Conservation (phyloP, 2,113 vertebrate genomes). For the Smithornis capensis region DNA sequence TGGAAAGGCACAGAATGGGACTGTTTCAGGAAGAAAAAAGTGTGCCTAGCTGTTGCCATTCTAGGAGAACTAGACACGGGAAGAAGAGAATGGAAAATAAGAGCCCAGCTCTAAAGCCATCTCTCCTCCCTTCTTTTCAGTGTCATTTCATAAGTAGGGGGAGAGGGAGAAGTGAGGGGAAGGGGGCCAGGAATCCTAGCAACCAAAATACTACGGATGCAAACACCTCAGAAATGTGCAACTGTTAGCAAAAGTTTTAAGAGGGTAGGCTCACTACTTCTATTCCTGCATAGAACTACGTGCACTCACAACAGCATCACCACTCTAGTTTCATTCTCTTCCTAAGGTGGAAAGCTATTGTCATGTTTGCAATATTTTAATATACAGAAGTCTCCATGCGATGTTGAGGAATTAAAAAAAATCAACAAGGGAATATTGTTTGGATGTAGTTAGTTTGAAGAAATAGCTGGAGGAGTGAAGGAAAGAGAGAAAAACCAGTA, state of each 20-base stretch:
- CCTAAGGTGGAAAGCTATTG: not conserved
- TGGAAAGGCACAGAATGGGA: not conserved
- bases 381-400: not conserved
- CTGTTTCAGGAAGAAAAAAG: not conserved
- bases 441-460: not conserved
- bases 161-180: not conserved
- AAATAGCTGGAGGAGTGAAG: not conserved
- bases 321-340: not conserved
- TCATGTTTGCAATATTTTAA: not conserved
- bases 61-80: not conserved
- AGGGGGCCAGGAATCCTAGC: constrained; percentile 42
- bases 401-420: not conserved
- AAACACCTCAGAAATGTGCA: constrained; percentile 40
- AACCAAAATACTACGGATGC: constrained; percentile 12
- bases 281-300: not conserved
- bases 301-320: rapidly evolving
- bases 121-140: not conserved
- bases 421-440: not conserved
- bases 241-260: not conserved
- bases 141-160: not conserved
- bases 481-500: not conserved
- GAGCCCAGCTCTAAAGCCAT: not conserved
- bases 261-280: not conserved
- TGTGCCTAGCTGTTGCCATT: not conserved
- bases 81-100: constrained; percentile 24